A percentile compares a stretch with the other conserved stretches of the same genome.
Evolutionary conservation across 2,888 invertebrate species (phyloP).

Genomic region (Polyploca ridens): DNA sequence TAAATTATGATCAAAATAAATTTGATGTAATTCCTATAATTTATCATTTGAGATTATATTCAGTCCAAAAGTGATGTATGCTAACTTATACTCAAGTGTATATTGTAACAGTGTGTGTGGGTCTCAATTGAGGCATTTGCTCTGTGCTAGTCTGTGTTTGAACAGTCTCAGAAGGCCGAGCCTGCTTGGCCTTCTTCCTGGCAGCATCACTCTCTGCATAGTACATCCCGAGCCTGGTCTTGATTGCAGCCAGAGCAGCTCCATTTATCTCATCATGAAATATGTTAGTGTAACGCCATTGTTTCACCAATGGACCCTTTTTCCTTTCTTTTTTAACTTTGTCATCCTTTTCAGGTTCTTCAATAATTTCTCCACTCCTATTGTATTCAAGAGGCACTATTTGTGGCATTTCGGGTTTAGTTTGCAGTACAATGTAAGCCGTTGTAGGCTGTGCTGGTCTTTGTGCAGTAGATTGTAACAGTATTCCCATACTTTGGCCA

Average conservation of each 20-base stretch:
- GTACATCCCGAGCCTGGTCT: conserved; percentile 80
- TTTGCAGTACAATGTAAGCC: conserved; percentile 74
- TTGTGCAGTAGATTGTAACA: conserved; percentile 68
- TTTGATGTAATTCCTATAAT: background rate
- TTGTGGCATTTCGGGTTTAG: conserved; percentile 70
- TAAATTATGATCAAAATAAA: conserved; percentile 25
- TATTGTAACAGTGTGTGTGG: conserved; percentile 74
- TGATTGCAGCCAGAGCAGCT: conserved; percentile 79
- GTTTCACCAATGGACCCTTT: conserved; percentile 79
- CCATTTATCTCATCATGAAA: conserved; percentile 84
- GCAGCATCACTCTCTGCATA: conserved; percentile 81
- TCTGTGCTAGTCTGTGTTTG: conserved; percentile 65
- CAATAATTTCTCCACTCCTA: conserved; percentile 47
- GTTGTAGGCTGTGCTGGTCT: conserved; percentile 69
- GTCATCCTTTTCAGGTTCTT: conserved; percentile 50
- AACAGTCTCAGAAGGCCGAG: conserved; percentile 60
- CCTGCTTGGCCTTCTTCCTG: conserved; percentile 75
- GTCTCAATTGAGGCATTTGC: conserved; percentile 62
- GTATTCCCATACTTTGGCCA: conserved; percentile 73
- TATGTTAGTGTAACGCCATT: conserved; percentile 84
- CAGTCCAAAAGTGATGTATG: conserved; percentile 15
- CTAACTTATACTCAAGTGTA: conserved; percentile 48
- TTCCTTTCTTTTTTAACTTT: conserved; percentile 74
- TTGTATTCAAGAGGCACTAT: conserved; percentile 61
- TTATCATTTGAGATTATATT: conserved; percentile 8